These are phyloP conservation scores for Drosophila mettleri DNA, from an alignment of 2,888 invertebrate genomes.

Conservation along the genomic window DNA sequence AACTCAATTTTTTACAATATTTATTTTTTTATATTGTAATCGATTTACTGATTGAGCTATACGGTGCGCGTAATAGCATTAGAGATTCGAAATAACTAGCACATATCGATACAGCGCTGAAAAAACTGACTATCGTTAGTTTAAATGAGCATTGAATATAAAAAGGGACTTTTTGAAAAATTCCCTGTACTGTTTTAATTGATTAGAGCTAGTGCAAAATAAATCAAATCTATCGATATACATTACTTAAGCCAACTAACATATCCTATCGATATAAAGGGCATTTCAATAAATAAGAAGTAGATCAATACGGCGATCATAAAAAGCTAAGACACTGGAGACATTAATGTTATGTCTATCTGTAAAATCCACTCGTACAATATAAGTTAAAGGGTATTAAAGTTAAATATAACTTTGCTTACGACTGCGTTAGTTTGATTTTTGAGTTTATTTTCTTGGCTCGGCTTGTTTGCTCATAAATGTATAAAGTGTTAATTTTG, in stretches of 20 bases:
- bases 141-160: not conserved
- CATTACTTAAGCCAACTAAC: not conserved
- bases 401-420: constrained; percentile 22
- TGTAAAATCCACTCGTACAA: too few relatives aligned
- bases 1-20: too few relatives aligned
- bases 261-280: too few relatives aligned
- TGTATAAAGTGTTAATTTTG: constrained; percentile 62
- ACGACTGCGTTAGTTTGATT: constrained; percentile 13
- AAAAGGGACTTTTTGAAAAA: not conserved
- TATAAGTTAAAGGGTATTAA: not conserved
- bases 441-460: constrained; percentile 3
- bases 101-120: too few relatives aligned
- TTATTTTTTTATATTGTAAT: too few relatives aligned
- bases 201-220: not conserved
- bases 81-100: too few relatives aligned
- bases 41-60: too few relatives aligned
- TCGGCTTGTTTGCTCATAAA: constrained; percentile 46
- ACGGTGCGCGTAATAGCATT: too few relatives aligned
- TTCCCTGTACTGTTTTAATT: too few relatives aligned
- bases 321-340: not conserved
- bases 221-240: not conserved
- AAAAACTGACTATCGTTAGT: not conserved
- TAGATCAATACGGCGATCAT: not conserved
- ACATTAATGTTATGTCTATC: not conserved
- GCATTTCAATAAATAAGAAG: too few relatives aligned